Evolutionary conservation across 53 echinoderm and acorn worm genomes (phyloP).

Genomic region (Mesocentrotus franciscanus): DNA sequence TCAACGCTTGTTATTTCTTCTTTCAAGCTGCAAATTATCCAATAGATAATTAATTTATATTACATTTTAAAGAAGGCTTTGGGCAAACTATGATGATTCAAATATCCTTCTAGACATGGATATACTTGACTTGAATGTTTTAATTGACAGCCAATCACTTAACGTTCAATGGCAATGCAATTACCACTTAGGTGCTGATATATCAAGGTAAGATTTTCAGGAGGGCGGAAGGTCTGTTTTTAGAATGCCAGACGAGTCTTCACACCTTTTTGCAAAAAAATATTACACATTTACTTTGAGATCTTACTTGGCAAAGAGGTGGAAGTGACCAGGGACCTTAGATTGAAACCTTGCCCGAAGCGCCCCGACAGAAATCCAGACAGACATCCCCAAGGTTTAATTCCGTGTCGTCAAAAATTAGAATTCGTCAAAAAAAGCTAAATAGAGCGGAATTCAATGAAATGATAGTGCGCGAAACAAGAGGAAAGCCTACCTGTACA

Average conservation of each 20-base stretch:
- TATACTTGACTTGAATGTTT: background rate
- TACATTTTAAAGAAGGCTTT: background rate
- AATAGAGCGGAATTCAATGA: background rate
- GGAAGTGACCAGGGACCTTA: constrained; percentile 31
- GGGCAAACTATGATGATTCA: background rate
- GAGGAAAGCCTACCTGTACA: background rate
- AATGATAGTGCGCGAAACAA: background rate
- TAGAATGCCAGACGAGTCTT: background rate
- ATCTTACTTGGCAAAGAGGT: background rate
- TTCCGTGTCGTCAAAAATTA: background rate
- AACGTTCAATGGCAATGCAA: constrained; percentile 35
- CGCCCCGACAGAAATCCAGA: constrained; percentile 40
- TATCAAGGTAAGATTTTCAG: background rate
- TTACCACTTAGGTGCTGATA: constrained; percentile 16
- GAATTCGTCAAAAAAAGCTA: background rate
- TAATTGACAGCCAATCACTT: background rate
- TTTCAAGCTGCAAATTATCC: background rate
- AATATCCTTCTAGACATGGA: background rate
- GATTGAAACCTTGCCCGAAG: constrained; percentile 23
- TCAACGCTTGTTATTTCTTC: background rate
- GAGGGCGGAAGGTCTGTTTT: constrained; percentile 29
- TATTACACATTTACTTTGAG: background rate
- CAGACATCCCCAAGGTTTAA: constrained; percentile 13
- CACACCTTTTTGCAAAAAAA: background rate
- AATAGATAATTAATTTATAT: background rate